Conservation (phyloP, 2,888 invertebrate genomes). For the Unio pictorum region DNA sequence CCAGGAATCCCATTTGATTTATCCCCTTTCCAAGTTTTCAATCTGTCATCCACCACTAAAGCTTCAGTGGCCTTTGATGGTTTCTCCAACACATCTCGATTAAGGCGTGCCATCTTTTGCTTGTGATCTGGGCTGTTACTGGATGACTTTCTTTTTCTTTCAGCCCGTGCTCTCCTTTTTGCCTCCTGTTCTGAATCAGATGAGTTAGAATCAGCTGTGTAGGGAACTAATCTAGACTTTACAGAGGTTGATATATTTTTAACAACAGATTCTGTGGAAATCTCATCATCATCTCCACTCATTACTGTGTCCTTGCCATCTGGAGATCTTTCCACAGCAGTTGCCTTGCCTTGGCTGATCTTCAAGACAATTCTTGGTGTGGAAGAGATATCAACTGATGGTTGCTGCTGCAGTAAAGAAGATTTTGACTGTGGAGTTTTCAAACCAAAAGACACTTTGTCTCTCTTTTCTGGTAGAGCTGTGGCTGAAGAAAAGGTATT, state of each 20-base stretch:
- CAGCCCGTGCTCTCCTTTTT: conserved; percentile 8
- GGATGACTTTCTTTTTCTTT: conserved; percentile 4
- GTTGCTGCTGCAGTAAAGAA: conserved; percentile 5
- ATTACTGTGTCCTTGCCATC: conserved; percentile 56
- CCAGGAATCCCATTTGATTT: conserved; percentile 6
- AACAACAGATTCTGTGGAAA: conserved; percentile 16
- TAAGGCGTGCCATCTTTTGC: conserved; percentile 1
- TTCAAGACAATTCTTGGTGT: conserved; percentile 67
- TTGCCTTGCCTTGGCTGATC: conserved; percentile 67
- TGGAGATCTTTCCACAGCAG: conserved; percentile 56
- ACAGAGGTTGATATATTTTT: conserved; percentile 14
- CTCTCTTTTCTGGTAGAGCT: conserved; percentile 47
- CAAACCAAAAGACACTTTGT: conserved; percentile 60
- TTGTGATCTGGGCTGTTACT: background rate
- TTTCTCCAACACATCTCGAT: too few relatives aligned
- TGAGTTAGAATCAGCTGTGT: conserved; percentile 65
- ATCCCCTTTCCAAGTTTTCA: conserved; percentile 1
- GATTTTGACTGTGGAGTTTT: conserved; percentile 34
- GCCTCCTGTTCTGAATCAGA: conserved; percentile 45
- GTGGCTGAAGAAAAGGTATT: conserved; percentile 12
- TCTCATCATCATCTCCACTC: conserved; percentile 43
- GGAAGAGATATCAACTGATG: background rate
- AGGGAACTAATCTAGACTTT: conserved; percentile 65
- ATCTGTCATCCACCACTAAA: background rate
- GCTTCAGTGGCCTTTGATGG: too few relatives aligned